Conservation (phyloP, 2,113 vertebrate species). For the Upupa epops region DNA sequence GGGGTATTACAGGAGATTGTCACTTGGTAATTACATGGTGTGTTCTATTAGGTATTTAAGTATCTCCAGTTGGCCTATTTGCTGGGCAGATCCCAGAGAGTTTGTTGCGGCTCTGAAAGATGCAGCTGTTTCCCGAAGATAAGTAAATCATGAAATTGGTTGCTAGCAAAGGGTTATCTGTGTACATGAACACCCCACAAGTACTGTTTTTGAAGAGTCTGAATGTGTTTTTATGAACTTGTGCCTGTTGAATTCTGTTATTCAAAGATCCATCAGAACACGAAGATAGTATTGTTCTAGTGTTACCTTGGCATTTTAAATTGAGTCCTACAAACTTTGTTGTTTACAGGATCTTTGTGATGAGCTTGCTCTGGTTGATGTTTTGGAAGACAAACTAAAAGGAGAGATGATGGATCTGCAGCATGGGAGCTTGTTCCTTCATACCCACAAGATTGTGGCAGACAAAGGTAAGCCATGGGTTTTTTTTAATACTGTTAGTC, state of each 20-base stretch:
- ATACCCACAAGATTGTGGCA: conserved; percentile 90
- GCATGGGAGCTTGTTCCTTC: conserved; percentile 94
- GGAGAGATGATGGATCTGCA: conserved; percentile 98
- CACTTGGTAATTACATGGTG: neutral
- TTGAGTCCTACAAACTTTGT: neutral
- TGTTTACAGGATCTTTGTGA: conserved; percentile 84
- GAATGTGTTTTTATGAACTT: neutral
- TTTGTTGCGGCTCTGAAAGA: neutral
- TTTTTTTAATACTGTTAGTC: neutral
- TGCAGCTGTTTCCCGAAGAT: neutral
- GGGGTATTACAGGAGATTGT: neutral
- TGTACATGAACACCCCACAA: neutral
- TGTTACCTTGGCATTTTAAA: fast-evolving
- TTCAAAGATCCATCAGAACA: neutral
- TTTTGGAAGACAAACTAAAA: conserved; percentile 94
- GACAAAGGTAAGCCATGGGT: conserved; percentile 83
- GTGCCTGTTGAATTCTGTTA: neutral
- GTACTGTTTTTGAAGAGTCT: neutral
- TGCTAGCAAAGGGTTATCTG: neutral
- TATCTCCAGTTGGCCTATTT: neutral
- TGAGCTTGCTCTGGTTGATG: conserved; percentile 94
- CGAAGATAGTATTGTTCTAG: neutral
- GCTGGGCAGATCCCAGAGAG: neutral
- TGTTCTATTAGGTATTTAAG: neutral
- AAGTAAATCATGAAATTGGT: neutral